Evolutionary conservation across 1,140 invertebrate species (phyloP).

Genomic region (Microplitis mediator): DNA sequence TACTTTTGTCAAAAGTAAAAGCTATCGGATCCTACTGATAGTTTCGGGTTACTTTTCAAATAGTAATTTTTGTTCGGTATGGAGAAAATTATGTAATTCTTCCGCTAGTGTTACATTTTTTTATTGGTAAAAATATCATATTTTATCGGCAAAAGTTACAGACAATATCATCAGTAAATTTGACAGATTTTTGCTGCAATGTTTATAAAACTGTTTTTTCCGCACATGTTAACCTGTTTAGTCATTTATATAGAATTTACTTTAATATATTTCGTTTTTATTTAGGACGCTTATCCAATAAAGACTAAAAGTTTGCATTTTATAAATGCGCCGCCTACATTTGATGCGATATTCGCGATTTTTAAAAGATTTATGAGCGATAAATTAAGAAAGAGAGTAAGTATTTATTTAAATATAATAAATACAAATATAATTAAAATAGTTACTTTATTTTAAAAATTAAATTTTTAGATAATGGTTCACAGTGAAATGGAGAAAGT

Average conservation of each 20-base stretch:
- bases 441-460: conserved; percentile 5
- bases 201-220: no score
- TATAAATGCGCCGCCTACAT: conserved; percentile 60
- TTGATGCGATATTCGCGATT: conserved; percentile 61
- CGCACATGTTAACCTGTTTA: no score
- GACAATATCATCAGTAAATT: no score
- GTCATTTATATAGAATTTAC: conserved; percentile 11
- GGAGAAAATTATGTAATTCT: no score
- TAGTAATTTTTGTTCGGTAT: no score
- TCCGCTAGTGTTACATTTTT: no score
- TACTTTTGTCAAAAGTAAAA: no score
- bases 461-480: conserved; percentile 37
- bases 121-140: no score
- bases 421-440: not conserved
- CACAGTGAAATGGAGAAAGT: conserved; percentile 39
- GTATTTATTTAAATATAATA: conserved; percentile 20
- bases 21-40: no score
- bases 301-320: conserved; percentile 64
- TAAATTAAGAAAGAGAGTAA: conserved; percentile 62
- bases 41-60: no score
- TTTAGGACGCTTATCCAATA: conserved; percentile 63
- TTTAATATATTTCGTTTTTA: conserved; percentile 35
- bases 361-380: conserved; percentile 61
- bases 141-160: no score
- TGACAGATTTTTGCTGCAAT: no score